phyloP scores from a whole-genome alignment of 2,113 vertebrate genomes.

The Labrus mixtus region DNA sequence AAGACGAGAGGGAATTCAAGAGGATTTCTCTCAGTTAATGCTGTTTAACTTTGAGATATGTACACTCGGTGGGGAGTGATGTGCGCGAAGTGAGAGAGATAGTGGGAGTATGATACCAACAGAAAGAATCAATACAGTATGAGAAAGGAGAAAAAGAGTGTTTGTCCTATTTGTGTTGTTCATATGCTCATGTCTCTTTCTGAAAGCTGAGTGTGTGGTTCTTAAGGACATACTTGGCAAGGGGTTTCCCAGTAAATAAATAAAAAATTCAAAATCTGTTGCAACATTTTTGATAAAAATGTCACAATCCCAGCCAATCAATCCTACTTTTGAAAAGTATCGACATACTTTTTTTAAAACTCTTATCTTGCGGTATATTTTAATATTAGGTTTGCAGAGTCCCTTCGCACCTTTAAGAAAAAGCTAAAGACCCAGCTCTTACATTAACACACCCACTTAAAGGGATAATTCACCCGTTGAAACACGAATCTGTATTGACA shows the following conservation, averaged over 20 bases:
- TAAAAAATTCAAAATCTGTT: no score
- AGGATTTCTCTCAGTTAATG: conserved; percentile 53
- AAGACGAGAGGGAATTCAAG: conserved; percentile 49
- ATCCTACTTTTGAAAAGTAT: no score
- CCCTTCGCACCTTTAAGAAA: no score
- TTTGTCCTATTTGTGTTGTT: conserved; percentile 72
- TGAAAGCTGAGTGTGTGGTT: conserved; percentile 63
- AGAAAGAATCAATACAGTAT: conserved; percentile 63
- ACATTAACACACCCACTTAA: no score
- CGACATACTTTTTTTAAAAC: no score
- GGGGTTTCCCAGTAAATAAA: conserved; percentile 35
- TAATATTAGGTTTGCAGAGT: no score
- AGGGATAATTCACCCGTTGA: no score
- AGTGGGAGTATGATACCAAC: conserved; percentile 56
- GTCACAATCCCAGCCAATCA: no score
- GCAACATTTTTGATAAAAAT: no score
- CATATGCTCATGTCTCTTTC: conserved; percentile 65
- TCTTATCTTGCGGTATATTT: no score
- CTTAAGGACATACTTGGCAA: conserved; percentile 12
- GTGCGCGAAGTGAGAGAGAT: conserved; percentile 30
- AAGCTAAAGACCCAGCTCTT: no score
- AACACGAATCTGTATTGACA: no score
- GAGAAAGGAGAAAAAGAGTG: conserved; percentile 59
- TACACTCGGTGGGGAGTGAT: conserved; percentile 19
- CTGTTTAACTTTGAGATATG: conserved; percentile 58